These are phyloP conservation scores for Vandiemenella viatica DNA, from an alignment of 2,888 invertebrate species.

Conservation along the genomic window DNA sequence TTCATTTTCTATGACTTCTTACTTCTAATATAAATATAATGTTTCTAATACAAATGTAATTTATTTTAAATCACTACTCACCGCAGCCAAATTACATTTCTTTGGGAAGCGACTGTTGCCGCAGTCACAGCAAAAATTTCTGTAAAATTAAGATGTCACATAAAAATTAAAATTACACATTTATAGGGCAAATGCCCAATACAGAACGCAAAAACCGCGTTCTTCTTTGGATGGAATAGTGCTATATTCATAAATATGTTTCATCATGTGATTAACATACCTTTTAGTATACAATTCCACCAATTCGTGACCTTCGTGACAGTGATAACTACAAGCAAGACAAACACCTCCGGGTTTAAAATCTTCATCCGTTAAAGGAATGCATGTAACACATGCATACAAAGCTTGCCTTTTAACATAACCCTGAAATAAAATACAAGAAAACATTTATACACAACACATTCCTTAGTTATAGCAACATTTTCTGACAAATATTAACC, in stretches of 20 bases:
- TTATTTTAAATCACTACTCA: conserved; percentile 24
- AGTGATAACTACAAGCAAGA: conserved; percentile 82
- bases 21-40: no score
- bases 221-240: no score
- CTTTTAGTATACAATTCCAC: conserved; percentile 89
- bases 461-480: no score
- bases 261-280: no score
- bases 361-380: conserved; percentile 44
- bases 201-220: no score
- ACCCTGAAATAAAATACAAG: conserved; percentile 45
- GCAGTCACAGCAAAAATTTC: conserved; percentile 92
- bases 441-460: conserved; percentile 5
- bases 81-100: conserved; percentile 51
- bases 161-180: no score
- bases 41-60: background rate
- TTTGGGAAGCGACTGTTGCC: conserved; percentile 65
- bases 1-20: no score
- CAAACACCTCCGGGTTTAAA: conserved; percentile 69
- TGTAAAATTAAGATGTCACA: conserved; percentile 21
- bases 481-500: no score
- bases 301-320: conserved; percentile 92
- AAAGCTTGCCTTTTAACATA: conserved; percentile 84
- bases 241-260: no score
- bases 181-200: no score
- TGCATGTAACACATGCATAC: conserved; percentile 88